Base-by-base conservation (phyloP, 35 echinoderm and acorn worm genomes). In the Eucidaris tribuloides region DNA sequence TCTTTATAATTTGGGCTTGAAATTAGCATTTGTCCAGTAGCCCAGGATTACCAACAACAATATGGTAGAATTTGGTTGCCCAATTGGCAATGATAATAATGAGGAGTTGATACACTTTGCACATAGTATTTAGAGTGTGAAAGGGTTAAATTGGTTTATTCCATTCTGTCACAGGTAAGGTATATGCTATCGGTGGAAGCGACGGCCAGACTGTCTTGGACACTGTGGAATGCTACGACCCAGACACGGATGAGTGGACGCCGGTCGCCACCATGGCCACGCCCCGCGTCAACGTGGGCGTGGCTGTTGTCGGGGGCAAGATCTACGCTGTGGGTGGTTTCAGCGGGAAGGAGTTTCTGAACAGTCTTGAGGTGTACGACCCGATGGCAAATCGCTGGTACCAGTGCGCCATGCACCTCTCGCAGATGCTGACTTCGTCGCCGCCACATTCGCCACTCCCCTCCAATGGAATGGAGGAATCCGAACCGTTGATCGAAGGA, bases 321-420 rank as follows among this genome's bases (percentile, higher is more conserved):
- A 77, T 96, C 9, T 96, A 96, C 44, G 93, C 89, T 5, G 63
- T 96, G 1, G 93, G 93, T 29, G 93, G 93, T 55, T 96, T 96
- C 77, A 81, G 91, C 46, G 93, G 93, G 57, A 83, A 87, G 80
- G 30, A 78, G 40, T 82, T 91, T 49, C 58, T 96, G 45, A 76
- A 91, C 39, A 91, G 65, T 57, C 77, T 96, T 19, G 89, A 96
- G 32, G 41, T 62, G 18, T 96, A 88, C 42, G 63, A 79, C 22
- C 65, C 54, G 2, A 65, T 80, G 2, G 40, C 65, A 3, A 89
- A 85, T 37, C 72, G 79, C 28, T 94, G 92, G 92, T 80, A 81
- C 77, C 60, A 74, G 23, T 44, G 79, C 24, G 93, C 93, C 1
- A 81, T 66, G 49, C 93, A 96, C 42, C 74, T 96, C 0, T 24